Base-by-base conservation (phyloP, 2,888 invertebrate genomes). In the Hyles lineata region DNA sequence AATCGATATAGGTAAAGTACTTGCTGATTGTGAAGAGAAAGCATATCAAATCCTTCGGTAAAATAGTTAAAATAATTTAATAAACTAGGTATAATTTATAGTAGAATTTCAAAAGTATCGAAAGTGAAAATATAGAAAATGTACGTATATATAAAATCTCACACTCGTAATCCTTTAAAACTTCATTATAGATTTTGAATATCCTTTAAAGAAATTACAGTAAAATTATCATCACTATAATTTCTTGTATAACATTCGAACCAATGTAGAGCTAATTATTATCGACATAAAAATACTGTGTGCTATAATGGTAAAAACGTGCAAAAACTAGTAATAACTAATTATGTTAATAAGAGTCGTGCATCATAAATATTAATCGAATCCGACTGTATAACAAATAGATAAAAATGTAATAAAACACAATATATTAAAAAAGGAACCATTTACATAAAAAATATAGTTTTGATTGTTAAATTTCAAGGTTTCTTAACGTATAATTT, bases 341-440 rank as follows among this genome's bases (percentile, higher is more conserved):
- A 79, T 82, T 80, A 79, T 73, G 75, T 70, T 73, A 78, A 77
- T 76, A 74, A 77, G 75, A 75, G 74, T 76, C 29, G 15, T 19
- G 61, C 21, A 23, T 63, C n/a, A 6, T 63, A 15, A 63, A 63
- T 21, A 21, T 25, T 60, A 60, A 60, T 43, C 15, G 32, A 63
- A 63, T 35, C 21, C 11, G n/a, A 63, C 21, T 43, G 35, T 43
- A 21, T 43, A 8, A 21, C 11, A 43, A 8, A 63, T n/a, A 63
- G 11, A 35, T 63, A 63, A 63, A 63, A 63, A 63, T 15, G 35
- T 35, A 35, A 43, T 5, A 43, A 11, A 21, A 15, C 21, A 15
- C 15, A 15, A 15, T 21, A 21, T 2, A 7, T 17, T 6, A 15
- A 17, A 60, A 60, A 25, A 15, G 25, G 4, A 29, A 23, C 25